Conservation (phyloP, 2,113 vertebrate genomes). For the Periophthalmodon schlosseri region DNA sequence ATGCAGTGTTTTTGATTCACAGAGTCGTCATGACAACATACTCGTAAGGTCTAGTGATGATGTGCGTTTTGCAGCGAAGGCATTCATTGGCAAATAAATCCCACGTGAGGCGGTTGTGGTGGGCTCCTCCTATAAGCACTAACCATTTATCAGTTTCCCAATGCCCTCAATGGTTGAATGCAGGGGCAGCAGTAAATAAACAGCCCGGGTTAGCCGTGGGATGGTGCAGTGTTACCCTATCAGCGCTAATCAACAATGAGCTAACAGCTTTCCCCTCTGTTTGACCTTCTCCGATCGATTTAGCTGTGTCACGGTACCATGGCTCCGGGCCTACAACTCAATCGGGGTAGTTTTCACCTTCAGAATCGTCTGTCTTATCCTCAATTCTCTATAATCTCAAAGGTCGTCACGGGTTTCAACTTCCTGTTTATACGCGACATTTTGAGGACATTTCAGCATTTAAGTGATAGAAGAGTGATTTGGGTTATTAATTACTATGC, state of each 20-base stretch:
- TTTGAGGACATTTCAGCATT: too few species aligned
- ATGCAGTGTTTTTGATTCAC: slow-evolving; percentile 19
- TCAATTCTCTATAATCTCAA: not conserved
- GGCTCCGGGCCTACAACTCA: slow-evolving; percentile 32
- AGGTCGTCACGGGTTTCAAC: slow-evolving; percentile 1
- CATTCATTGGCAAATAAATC: slow-evolving; percentile 37
- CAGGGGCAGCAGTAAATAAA: slow-evolving; percentile 55
- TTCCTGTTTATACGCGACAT: too few species aligned
- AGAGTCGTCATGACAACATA: not conserved
- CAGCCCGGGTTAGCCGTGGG: slow-evolving; percentile 27
- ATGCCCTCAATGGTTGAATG: slow-evolving; percentile 16
- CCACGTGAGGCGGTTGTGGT: slow-evolving; percentile 9
- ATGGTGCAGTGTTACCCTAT: slow-evolving; percentile 41
- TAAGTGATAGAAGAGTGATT: too few species aligned
- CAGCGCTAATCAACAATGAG: slow-evolving; percentile 57
- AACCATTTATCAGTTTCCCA: slow-evolving; percentile 27
- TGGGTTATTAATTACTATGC: too few species aligned
- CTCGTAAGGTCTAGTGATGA: not conserved
- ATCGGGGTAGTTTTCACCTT: slow-evolving; percentile 5
- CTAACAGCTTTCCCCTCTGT: slow-evolving; percentile 59
- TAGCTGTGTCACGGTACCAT: slow-evolving; percentile 24
- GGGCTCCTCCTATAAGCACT: slow-evolving; percentile 5
- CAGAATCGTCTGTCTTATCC: not conserved
- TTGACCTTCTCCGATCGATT: slow-evolving; percentile 59
- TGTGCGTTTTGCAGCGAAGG: slow-evolving; percentile 18